Evolutionary conservation across 2,797 vertebrate genomes (phyloP).

Genomic region (Tarsius wallacei): DNA sequence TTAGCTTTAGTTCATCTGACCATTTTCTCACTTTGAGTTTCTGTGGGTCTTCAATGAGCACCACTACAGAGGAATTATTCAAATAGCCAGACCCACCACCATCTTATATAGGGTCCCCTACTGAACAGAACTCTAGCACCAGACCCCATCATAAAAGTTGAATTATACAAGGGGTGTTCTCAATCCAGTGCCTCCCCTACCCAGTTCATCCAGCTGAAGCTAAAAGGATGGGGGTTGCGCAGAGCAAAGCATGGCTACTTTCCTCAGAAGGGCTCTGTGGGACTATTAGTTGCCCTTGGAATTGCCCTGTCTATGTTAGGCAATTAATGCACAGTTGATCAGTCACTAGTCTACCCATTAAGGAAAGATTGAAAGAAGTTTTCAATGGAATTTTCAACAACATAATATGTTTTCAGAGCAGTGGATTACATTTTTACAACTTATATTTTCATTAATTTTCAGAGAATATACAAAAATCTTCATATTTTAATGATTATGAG

Average conservation of each 20-base stretch:
- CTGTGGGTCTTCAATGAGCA: background rate
- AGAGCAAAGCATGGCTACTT: background rate
- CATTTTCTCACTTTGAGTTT: background rate
- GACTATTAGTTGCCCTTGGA: background rate
- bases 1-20: background rate
- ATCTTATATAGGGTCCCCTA: background rate
- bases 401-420: conserved; percentile 22
- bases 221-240: background rate
- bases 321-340: background rate
- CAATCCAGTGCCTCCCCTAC: background rate
- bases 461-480: conserved; percentile 87
- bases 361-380: background rate
- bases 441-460: conserved; percentile 49
- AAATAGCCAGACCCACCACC: background rate
- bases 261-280: background rate
- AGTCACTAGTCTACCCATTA: background rate
- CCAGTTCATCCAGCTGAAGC: background rate
- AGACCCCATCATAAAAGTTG: background rate
- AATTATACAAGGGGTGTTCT: background rate
- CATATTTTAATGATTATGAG: conserved; percentile 88
- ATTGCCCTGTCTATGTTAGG: background rate
- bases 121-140: background rate
- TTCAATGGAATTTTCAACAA: conserved; percentile 21
- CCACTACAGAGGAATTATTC: background rate
- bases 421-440: conserved; percentile 1